A percentile compares a stretch with the other conserved stretches of the same genome.
Conservation (phyloP, 2,888 invertebrate genomes). For the Cheilosia soror region DNA sequence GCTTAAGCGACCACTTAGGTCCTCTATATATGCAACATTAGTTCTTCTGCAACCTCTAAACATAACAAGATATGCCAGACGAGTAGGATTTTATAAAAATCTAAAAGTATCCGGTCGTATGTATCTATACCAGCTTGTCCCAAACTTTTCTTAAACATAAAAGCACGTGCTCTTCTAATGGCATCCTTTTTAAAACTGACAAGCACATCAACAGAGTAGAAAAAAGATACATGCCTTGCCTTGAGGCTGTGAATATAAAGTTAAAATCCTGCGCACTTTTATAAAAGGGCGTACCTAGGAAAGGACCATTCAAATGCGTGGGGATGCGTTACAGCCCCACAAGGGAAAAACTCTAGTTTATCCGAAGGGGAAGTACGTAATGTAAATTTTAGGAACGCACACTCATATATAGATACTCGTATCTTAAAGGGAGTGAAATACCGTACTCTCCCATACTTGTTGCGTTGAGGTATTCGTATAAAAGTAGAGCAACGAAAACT, state of each 20-base stretch:
- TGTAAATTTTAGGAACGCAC: not conserved
- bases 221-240: not conserved
- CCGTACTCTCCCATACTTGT: conserved; percentile 44
- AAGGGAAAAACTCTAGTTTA: conserved; percentile 55
- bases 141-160: not conserved
- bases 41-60: too few relatives aligned
- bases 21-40: too few relatives aligned
- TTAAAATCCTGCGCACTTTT: conserved; percentile 55
- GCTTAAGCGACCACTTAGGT: too few relatives aligned
- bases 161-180: not conserved
- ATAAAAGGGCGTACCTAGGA: conserved; percentile 55
- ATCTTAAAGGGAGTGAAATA: not conserved
- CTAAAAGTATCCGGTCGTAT: too few relatives aligned
- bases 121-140: too few relatives aligned
- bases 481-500: conserved; percentile 48
- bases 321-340: conserved; percentile 35
- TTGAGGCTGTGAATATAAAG: conserved; percentile 9
- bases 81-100: too few relatives aligned
- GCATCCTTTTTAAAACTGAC: not conserved
- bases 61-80: too few relatives aligned
- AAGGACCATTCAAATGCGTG: conserved; percentile 23
- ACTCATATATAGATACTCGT: not conserved
- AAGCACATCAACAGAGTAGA: not conserved
- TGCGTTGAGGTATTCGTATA: conserved; percentile 53
- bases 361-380: conserved; percentile 60